These are phyloP conservation scores for Grus americana DNA, from an alignment of 2,113 vertebrate species.

Conservation along the genomic window DNA sequence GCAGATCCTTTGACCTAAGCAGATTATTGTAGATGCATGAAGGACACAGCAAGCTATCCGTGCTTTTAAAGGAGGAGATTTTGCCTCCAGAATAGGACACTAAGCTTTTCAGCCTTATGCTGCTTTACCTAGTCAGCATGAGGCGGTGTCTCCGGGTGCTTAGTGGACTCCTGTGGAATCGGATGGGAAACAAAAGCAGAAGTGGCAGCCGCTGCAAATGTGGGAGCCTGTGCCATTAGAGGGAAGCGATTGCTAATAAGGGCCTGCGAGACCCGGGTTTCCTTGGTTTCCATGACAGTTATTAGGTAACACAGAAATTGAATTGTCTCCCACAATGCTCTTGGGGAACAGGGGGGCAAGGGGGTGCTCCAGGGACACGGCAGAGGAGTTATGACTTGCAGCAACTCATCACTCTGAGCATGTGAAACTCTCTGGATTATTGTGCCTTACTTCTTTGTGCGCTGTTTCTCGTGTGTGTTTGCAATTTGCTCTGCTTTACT, in stretches of 20 bases:
- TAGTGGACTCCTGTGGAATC: constrained; percentile 44
- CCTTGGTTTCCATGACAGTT: constrained; percentile 81
- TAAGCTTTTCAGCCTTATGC: constrained; percentile 78
- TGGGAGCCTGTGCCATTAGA: constrained; percentile 66
- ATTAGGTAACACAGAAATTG: constrained; percentile 79
- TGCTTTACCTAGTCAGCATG: constrained; percentile 71
- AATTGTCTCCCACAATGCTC: constrained; percentile 74
- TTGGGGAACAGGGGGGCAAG: constrained; percentile 20
- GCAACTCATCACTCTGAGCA: constrained; percentile 45
- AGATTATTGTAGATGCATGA: constrained; percentile 74
- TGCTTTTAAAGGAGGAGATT: constrained; percentile 76
- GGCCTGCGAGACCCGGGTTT: constrained; percentile 72
- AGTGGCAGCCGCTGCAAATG: constrained; percentile 61
- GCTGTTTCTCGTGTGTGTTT: not conserved
- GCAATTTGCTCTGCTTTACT: constrained; percentile 20
- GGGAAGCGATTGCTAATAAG: constrained; percentile 67
- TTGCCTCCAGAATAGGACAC: constrained; percentile 78
- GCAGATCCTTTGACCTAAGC: constrained; percentile 79
- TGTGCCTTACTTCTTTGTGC: constrained; percentile 17
- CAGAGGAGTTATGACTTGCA: constrained; percentile 57
- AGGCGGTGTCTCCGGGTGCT: constrained; percentile 53
- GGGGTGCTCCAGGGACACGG: constrained; percentile 52
- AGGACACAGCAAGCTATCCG: constrained; percentile 63
- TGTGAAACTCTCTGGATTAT: constrained; percentile 47
- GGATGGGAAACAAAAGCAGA: constrained; percentile 60